Evolutionary conservation across 1,140 invertebrate genomes (phyloP).

Genomic region (Bombus waltoni): DNA sequence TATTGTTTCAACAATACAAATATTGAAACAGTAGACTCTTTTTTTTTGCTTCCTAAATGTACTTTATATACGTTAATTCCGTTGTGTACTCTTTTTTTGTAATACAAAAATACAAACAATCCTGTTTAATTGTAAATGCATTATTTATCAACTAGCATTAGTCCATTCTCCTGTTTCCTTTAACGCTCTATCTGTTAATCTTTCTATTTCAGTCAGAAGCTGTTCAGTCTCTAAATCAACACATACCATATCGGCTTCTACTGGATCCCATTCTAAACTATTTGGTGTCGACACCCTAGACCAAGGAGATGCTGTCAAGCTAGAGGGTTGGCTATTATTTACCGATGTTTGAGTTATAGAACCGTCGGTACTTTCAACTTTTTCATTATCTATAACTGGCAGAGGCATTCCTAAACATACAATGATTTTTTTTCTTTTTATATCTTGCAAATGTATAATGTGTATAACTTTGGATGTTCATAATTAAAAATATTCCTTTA

Average conservation of each 20-base stretch:
- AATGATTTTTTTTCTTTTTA: neutral
- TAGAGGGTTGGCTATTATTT: constrained; percentile 74
- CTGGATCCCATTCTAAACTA: constrained; percentile 84
- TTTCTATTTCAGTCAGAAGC: constrained; percentile 83
- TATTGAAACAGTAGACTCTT: constrained; percentile 55
- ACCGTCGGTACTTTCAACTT: constrained; percentile 59
- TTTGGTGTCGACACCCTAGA: constrained; percentile 83
- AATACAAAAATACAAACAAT: constrained; percentile 77
- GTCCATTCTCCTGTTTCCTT: constrained; percentile 83
- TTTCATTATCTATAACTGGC: constrained; percentile 58
- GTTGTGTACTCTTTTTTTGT: constrained; percentile 35
- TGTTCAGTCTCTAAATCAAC: constrained; percentile 83
- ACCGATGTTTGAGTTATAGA: constrained; percentile 68
- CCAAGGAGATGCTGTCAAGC: constrained; percentile 80
- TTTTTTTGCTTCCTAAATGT: constrained; percentile 35
- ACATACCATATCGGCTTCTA: constrained; percentile 80
- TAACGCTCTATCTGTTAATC: constrained; percentile 82
- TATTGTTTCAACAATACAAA: constrained; percentile 59
- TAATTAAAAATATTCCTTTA: constrained; percentile 50
- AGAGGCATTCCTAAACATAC: constrained; percentile 64
- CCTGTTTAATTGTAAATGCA: constrained; percentile 48
- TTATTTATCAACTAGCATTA: constrained; percentile 73
- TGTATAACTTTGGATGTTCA: neutral
- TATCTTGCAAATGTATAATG: neutral
- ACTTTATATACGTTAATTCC: constrained; percentile 48